Evolutionary conservation across 2,113 vertebrate species (phyloP), one percentile per base, ranked within the genome.

Genomic region (Dinomys branickii): DNA sequence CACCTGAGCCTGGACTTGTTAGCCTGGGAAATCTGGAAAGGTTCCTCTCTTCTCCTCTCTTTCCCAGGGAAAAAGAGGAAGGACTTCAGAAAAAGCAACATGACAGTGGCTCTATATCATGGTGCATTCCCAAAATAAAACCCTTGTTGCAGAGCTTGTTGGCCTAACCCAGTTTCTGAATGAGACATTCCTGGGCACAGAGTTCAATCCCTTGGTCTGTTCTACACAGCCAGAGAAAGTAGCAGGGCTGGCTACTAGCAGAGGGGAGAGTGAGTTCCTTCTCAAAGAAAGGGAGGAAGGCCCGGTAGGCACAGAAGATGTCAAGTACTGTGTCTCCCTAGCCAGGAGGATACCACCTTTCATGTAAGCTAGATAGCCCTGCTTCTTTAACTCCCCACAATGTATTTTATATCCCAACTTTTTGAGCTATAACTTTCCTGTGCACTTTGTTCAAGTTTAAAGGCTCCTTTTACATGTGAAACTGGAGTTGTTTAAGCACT

Each of bases 351-450:
- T 13, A 50, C 38, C 24, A 16, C 67, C 73, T 88, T 82, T 86
- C n/a, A 80, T 12, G 28, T 67, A 63, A 20, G 10, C 91, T 84
- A 84, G 90, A 84, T 2, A 94, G 41, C 28, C 9, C 54, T 84
- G 19, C 5, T 71, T 93, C 87, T 91, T 89, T 88, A 63, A 81
- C 58, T 85, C 77, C 77, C 33, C 82, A 90, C 65, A 5, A 4
- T 92, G 54, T n/a, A 69, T 93, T 95, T 61, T 91, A 80, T 91
- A 85, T 88, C n/a, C 52, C n/a, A 81, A 24, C 11, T 90, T 54
- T 86, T 63, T 63, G 59, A 95, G 73, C 58, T 65, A 10, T 56
- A 84, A 71, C 44, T 94, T 94, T 69, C 59, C 78, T 78, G 7
- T 17, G 47, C 24, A 85, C 61, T 50, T 80, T 96, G 59, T 85